Evolutionary conservation across 2,113 vertebrate genomes (phyloP).

Genomic region (Lamprologus ornatipinnis): DNA sequence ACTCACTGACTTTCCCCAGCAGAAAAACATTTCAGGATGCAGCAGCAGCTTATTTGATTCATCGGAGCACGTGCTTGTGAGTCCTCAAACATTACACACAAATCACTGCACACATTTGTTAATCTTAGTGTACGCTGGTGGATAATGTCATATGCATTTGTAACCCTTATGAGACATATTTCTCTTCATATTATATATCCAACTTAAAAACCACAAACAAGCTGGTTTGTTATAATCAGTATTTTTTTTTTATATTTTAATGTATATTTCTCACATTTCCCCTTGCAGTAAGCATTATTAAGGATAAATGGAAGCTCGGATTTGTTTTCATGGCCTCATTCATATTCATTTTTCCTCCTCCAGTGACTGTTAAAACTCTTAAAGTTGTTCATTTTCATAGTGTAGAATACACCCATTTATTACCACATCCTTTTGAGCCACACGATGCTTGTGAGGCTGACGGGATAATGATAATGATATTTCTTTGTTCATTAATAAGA

Average conservation of each 20-base stretch:
- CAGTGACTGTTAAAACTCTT: not conserved
- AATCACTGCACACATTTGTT: not conserved
- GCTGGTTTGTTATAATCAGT: fast-evolving
- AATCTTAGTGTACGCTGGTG: not conserved
- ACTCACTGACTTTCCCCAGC: not conserved
- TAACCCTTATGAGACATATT: not conserved
- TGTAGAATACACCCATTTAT: fast-evolving
- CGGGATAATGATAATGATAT: not conserved
- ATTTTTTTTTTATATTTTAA: not conserved
- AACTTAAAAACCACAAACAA: not conserved
- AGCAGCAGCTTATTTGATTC: not conserved
- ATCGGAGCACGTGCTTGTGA: not conserved
- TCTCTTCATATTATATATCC: not conserved
- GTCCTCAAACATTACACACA: not conserved
- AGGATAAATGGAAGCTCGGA: not conserved
- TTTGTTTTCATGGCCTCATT: not conserved
- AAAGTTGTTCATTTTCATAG: not conserved
- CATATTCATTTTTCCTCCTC: not conserved
- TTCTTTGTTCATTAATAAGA: not conserved
- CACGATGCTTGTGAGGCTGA: not conserved
- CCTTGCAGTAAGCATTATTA: not conserved
- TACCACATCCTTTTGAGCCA: not conserved
- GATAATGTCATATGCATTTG: not conserved
- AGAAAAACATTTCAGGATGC: not conserved
- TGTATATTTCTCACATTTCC: not conserved